Percentiles rank a stretch among this genome's conserved stretches.
Conservation (phyloP, 2,113 vertebrate species). For the Narcine bancroftii region DNA sequence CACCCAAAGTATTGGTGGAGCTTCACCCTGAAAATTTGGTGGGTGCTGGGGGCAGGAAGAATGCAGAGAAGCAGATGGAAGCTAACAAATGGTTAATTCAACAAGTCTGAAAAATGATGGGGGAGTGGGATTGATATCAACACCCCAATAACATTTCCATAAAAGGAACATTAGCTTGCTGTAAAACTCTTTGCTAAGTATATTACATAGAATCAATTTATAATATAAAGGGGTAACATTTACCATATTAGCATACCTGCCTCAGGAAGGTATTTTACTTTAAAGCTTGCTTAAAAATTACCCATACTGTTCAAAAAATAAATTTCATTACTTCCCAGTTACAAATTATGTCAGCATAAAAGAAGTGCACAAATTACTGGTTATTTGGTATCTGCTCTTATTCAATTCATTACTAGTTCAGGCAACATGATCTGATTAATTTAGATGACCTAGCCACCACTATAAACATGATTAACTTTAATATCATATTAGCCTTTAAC, state of each 20-base stretch:
- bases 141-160: not conserved
- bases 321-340: not conserved
- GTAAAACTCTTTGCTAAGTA: not conserved
- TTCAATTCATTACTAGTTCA: not conserved
- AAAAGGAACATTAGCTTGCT: not conserved
- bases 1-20: not conserved
- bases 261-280: not conserved
- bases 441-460: not conserved
- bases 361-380: not conserved
- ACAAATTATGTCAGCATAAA: not conserved
- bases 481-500: not conserved
- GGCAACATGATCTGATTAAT: not conserved
- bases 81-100: not conserved
- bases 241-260: too few species aligned
- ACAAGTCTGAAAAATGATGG: not conserved
- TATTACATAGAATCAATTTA: not conserved
- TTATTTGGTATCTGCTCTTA: not conserved
- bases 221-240: not conserved
- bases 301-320: not conserved
- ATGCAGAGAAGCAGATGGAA: not conserved
- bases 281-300: not conserved
- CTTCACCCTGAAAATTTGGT: not conserved
- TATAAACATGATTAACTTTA: not conserved
- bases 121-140: not conserved
- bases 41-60: not conserved